phyloP scores from a whole-genome alignment of 2,113 vertebrate genomes.

The Pteropus alecto region DNA sequence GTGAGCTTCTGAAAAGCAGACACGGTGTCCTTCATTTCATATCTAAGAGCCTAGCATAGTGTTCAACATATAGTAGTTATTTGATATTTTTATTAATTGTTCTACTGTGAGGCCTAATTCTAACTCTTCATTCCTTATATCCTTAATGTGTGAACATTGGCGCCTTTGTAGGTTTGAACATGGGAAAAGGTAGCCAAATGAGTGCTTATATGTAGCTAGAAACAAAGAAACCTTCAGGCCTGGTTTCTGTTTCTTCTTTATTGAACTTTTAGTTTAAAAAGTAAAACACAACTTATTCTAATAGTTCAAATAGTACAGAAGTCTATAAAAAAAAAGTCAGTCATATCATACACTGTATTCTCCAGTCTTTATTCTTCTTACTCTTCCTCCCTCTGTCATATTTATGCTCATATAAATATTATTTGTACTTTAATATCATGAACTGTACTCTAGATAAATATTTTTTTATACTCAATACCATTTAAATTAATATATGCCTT shows the following conservation, averaged over 20 bases:
- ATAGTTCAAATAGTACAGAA: not conserved
- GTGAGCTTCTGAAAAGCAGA: not conserved
- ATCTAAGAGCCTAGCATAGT: not conserved
- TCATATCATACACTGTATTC: not conserved
- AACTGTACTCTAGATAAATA: not conserved
- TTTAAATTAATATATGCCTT: conserved; percentile 20
- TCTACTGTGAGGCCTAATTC: not conserved
- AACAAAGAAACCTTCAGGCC: not conserved
- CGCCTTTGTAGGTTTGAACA: not conserved
- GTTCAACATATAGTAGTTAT: not conserved
- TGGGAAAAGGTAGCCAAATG: not conserved
- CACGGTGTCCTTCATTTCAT: not conserved
- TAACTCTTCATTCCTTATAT: not conserved
- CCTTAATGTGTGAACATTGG: not conserved
- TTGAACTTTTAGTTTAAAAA: conserved; percentile 28
- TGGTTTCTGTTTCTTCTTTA: not conserved
- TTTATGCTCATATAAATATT: not conserved
- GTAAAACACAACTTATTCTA: not conserved
- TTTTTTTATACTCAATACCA: not conserved
- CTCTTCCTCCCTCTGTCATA: not conserved
- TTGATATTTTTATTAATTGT: not conserved
- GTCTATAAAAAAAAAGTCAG: not conserved
- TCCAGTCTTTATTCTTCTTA: not conserved
- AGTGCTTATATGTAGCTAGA: not conserved
- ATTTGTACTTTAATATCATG: not conserved